phyloP scores from a whole-genome alignment of 2,797 vertebrate species.

The Cheirogaleus major region DNA sequence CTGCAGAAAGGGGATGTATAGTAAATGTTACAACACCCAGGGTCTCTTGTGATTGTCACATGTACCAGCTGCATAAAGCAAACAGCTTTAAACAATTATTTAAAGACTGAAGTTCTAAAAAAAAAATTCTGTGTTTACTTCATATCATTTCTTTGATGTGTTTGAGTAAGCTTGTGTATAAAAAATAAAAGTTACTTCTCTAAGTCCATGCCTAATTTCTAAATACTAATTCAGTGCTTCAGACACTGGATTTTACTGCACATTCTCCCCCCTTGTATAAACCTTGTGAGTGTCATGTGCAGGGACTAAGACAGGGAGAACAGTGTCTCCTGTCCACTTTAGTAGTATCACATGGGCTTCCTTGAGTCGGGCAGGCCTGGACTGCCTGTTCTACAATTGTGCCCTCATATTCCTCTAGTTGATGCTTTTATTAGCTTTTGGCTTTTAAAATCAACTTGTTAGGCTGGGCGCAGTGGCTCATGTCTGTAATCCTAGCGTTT shows the following conservation, averaged over 20 bases:
- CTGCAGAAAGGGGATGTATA: neutral
- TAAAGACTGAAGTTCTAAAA: neutral
- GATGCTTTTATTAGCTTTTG: neutral
- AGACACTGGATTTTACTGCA: constrained; percentile 7
- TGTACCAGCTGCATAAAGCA: neutral
- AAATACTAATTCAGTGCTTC: neutral
- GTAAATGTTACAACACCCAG: neutral
- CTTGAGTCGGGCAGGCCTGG: neutral
- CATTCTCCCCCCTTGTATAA: neutral
- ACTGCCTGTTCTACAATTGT: neutral
- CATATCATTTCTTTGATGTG: neutral
- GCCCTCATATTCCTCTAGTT: neutral
- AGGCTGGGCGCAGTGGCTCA: neutral
- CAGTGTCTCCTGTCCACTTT: neutral
- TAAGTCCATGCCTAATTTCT: constrained; percentile 4
- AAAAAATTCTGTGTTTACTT: constrained; percentile 22
- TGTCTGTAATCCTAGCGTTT: too few species aligned
- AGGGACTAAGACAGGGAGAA: neutral
- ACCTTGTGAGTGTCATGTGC: constrained; percentile 72
- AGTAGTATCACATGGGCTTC: neutral
- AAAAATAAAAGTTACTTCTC: neutral
- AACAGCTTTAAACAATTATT: neutral
- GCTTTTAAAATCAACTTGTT: constrained; percentile 1
- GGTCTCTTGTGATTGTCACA: constrained; percentile 18
- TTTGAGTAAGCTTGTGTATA: neutral